phyloP scores from a whole-genome alignment of 2,113 vertebrate genomes.

The Podocnemis expansa region DNA sequence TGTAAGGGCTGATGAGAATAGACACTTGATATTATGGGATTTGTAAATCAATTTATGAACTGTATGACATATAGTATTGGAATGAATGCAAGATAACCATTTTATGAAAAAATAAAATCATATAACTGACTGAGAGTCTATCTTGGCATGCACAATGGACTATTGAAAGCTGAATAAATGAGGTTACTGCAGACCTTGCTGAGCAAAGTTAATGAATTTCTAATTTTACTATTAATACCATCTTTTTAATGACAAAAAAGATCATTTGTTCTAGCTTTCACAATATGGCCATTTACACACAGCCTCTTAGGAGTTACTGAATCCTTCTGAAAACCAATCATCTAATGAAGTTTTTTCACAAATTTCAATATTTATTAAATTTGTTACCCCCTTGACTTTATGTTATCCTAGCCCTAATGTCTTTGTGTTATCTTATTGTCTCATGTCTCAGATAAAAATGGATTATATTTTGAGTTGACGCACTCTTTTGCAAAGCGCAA shows the following conservation, averaged over 20 bases:
- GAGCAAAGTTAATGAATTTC: constrained; percentile 37
- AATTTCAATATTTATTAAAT: background rate
- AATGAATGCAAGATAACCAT: constrained; percentile 51
- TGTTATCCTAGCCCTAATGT: background rate
- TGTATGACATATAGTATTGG: constrained; percentile 4
- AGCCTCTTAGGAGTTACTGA: background rate
- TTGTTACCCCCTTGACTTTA: background rate
- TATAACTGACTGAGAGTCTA: constrained; percentile 21
- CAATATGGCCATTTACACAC: background rate
- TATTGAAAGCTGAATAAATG: background rate
- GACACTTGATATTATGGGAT: constrained; percentile 53
- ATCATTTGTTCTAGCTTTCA: constrained; percentile 12
- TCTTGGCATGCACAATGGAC: background rate
- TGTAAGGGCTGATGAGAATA: constrained; percentile 54
- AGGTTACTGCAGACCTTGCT: background rate
- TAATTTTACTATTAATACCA: constrained; percentile 41
- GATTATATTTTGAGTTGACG: background rate
- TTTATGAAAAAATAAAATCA: constrained; percentile 43
- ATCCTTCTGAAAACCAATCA: background rate
- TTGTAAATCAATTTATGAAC: constrained; percentile 49
- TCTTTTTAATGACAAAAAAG: constrained; percentile 4
- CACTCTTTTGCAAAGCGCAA: constrained; percentile 1
- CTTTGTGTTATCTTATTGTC: background rate
- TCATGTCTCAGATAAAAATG: background rate
- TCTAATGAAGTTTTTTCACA: background rate